phyloP scores from a whole-genome alignment of 1,140 invertebrate species.

The Acromyrmex heyeri region DNA sequence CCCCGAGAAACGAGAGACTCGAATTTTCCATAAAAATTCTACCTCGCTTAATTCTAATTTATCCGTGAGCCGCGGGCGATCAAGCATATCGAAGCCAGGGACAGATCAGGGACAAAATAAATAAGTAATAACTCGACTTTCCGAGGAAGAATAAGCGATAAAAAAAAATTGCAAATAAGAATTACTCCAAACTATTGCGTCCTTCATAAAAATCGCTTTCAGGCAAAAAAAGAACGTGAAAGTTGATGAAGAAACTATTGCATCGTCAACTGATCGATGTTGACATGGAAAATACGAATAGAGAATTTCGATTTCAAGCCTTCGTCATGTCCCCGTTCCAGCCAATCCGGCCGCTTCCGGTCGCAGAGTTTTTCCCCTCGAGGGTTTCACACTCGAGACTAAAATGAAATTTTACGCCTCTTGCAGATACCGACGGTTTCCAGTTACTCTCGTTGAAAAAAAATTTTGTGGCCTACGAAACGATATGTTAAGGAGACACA shows the following conservation, averaged over 20 bases:
- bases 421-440: neutral
- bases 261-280: slow-evolving; percentile 17
- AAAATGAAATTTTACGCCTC: slow-evolving; percentile 60
- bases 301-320: slow-evolving; percentile 24
- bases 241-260: neutral
- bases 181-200: neutral
- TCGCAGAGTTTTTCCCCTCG: neutral
- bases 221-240: neutral
- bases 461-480: slow-evolving; percentile 21
- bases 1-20: neutral
- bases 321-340: neutral
- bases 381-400: neutral
- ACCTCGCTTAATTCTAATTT: slow-evolving; percentile 47
- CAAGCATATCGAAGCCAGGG: slow-evolving; percentile 29
- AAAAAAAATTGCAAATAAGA: neutral
- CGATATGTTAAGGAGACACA: slow-evolving; percentile 58
- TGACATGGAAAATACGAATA: slow-evolving; percentile 22
- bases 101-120: slow-evolving; percentile 16
- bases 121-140: slow-evolving; percentile 20
- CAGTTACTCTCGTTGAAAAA: slow-evolving; percentile 7
- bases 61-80: slow-evolving; percentile 26
- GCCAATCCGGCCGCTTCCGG: slow-evolving; percentile 23
- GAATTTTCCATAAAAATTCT: slow-evolving; percentile 54
- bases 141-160: neutral
- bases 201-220: neutral